phyloP scores from a whole-genome alignment of 2,797 vertebrate genomes.

The Sitta carolinensis region DNA sequence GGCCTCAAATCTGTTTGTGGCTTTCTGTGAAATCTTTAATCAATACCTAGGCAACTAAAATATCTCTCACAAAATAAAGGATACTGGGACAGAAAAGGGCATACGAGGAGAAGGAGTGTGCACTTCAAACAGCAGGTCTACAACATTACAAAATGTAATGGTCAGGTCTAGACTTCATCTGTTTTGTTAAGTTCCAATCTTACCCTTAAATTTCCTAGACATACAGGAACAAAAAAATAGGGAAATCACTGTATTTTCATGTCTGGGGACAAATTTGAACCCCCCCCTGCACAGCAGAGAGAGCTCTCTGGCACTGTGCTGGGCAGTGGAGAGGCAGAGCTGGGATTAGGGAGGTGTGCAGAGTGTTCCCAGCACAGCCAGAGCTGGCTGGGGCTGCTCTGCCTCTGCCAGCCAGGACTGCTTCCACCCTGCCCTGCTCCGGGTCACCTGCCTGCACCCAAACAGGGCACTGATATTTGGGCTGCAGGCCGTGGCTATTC shows the following conservation, averaged over 20 bases:
- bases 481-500: slow-evolving; percentile 31
- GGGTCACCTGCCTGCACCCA: slow-evolving; percentile 3
- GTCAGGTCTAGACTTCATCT: not conserved
- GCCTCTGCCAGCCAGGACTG: not conserved
- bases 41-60: not conserved
- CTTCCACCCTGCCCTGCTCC: not conserved
- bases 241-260: not conserved
- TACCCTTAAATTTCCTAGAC: not conserved
- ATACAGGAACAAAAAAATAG: not conserved
- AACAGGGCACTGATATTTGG: not conserved
- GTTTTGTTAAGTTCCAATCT: not conserved
- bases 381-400: not conserved
- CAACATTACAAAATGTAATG: not conserved
- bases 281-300: not conserved
- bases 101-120: not conserved
- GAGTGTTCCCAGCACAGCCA: fast-evolving
- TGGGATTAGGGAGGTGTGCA: not conserved
- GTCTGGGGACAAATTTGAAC: not conserved
- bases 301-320: not conserved
- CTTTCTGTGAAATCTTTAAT: not conserved
- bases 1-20: not conserved
- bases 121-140: not conserved
- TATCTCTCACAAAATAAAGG: not conserved
- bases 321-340: not conserved
- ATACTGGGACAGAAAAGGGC: not conserved